Evolutionary conservation across 2,888 invertebrate genomes (phyloP), one percentile per base, ranked within the genome.

Genomic region (Synanthedon myopaeformis): DNA sequence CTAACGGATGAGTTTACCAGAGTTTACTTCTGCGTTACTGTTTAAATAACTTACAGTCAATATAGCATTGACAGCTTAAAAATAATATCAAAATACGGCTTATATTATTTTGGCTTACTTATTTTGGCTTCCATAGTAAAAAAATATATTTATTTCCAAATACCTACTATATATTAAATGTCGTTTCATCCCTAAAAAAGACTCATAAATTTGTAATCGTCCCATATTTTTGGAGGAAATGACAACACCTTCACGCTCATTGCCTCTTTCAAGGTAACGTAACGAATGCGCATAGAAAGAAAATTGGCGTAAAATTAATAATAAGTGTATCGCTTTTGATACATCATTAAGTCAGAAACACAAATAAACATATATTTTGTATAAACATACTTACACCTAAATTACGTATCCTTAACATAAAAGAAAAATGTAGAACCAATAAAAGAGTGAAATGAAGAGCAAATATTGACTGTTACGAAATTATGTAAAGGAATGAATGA

Each of bases 301-400:
- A 76, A 81, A 78, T 75, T 69, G 71, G 72, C 69, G 66, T 64
- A 58, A 78, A 78, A 82, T 82, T 76, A 66, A 68, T 79, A 23
- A 72, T 72, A 70, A 73, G 78, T 55, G 67, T 49, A 12, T 17
- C 49, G 49, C 49, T 17, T 49, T 17, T 19, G 12, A 49, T 17
- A 49, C 12, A 49, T 12, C 19, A 12, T 49, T 12, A 12, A 17
- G 19, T 17, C 23, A 17, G 6, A 19, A 49, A 19, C 5, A 49
- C 23, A 49, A 17, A 23, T 49, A 17, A 4, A 49, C 17, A 49
- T 14, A 14, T 1, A 17, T 49, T 5, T 49, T 45, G 1, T 45
- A 2, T 45, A 45, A 35, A 35, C 35, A 35, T 8, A 35, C 35
- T 8, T 28, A 28, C 1, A 28, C 28, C 2, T 35, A 10, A 35